Evolutionary conservation across 2,888 invertebrate genomes (phyloP), one percentile per base, ranked within the genome.

Genomic region (Choristoneura rosaceana): DNA sequence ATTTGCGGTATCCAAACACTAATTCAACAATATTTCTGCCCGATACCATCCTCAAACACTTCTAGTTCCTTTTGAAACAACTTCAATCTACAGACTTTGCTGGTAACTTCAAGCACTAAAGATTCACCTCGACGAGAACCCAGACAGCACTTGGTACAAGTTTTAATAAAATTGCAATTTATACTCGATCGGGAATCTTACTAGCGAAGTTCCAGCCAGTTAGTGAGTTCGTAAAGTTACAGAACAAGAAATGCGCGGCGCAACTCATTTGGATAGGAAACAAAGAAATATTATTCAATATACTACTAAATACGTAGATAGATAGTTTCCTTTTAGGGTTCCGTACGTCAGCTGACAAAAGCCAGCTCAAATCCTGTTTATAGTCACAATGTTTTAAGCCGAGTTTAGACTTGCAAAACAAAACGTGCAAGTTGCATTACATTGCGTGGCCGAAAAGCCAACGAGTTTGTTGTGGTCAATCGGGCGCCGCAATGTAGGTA

Each of bases 91-190:
- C 12, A 25, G 12, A 55, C 55, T 55, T 55, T 17, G n/a, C n/a
- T n/a, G 2, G 5, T 25, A 55, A 55, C 25, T 25, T 12, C 7
- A 55, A 25, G 55, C 12, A 55, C 55, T 55, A 10, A 55, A 55
- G 55, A 55, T 55, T 55, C 55, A 25, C 52, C 52, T 52, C 17
- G 15, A 15, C 55, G 10, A 55, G 55, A 25, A 17, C 52, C 3
- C 17, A 17, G 25, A 55, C 25, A 61, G 43, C 61, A n/a, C 41
- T 41, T 33, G 33, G 5, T 43, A 17, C 43, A 64, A 52, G n/a
- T 64, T 64, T 64, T 50, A 52, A 50, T 64, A 64, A 52, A 64
- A 62, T 62, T 62, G 45, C 62, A 62, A 43, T 62, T 62, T 25
- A 43, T 43, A 45, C 62, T 62, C 62, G 43, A 62, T 62, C 45